Conservation (phyloP, 2,113 vertebrate genomes). For the Coracopsis vasa region DNA sequence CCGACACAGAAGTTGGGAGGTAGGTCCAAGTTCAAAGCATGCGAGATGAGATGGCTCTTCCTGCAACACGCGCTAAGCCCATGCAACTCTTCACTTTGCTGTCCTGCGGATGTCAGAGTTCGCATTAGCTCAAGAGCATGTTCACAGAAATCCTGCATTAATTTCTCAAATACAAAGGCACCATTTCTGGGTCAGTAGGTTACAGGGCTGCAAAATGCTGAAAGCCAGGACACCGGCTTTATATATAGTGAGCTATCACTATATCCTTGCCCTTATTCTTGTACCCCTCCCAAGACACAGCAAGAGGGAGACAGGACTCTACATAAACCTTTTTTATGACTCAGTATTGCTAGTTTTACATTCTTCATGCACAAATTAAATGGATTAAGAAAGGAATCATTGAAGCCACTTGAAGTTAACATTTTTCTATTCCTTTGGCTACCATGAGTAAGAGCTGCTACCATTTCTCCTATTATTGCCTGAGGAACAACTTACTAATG, state of each 20-base stretch:
- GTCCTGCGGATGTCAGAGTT: background rate
- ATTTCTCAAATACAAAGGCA: background rate
- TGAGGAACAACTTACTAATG: background rate
- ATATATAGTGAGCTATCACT: background rate
- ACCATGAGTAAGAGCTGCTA: background rate
- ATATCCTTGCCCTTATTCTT: background rate
- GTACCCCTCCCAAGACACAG: background rate
- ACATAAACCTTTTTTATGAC: background rate
- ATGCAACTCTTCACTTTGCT: background rate
- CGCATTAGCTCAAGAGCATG: background rate
- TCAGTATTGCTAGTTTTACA: background rate
- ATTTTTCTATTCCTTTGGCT: background rate
- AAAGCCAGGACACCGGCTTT: background rate
- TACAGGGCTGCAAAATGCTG: background rate
- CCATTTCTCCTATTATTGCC: background rate
- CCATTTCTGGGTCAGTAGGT: background rate
- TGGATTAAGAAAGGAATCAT: background rate
- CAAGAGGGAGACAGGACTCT: background rate
- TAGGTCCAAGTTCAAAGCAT: background rate
- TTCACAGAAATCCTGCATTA: background rate
- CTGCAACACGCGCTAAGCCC: background rate
- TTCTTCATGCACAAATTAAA: background rate
- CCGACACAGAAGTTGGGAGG: background rate
- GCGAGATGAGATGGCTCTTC: background rate
- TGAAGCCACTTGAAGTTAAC: background rate